A percentile compares a stretch with the other conserved stretches of the same genome.
phyloP scores from a whole-genome alignment of 2,113 vertebrate species.

The Limnothrissa miodon region DNA sequence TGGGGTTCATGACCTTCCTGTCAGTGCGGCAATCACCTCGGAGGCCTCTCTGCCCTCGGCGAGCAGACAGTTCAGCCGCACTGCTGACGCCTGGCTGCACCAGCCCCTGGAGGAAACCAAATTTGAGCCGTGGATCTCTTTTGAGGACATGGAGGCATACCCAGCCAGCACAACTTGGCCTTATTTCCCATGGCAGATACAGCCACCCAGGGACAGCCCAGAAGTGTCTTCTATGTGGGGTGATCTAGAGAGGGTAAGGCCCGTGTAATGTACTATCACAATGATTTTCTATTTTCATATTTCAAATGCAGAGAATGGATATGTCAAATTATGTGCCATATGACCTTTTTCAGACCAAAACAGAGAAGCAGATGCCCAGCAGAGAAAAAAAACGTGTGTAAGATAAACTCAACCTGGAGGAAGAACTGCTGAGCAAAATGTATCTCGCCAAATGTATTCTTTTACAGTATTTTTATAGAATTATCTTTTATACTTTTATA shows the following conservation, averaged over 20 bases:
- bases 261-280: neutral
- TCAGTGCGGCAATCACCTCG: neutral
- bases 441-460: neutral
- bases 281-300: neutral
- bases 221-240: neutral
- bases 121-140: neutral
- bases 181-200: neutral
- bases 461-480: neutral
- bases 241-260: neutral
- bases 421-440: neutral
- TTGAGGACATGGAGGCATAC: slow-evolving; percentile 1
- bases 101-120: neutral
- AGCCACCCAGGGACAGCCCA: neutral
- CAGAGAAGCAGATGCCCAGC: neutral
- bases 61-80: neutral
- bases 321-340: neutral
- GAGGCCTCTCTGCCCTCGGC: neutral
- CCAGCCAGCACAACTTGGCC: neutral
- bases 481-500: neutral
- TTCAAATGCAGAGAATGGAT: neutral
- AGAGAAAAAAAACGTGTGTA: neutral
- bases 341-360: neutral
- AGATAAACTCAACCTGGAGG: neutral
- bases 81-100: neutral
- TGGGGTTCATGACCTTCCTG: neutral